Evolutionary conservation across 2,797 vertebrate species (phyloP).

Genomic region (Phyllotis vaccarum): DNA sequence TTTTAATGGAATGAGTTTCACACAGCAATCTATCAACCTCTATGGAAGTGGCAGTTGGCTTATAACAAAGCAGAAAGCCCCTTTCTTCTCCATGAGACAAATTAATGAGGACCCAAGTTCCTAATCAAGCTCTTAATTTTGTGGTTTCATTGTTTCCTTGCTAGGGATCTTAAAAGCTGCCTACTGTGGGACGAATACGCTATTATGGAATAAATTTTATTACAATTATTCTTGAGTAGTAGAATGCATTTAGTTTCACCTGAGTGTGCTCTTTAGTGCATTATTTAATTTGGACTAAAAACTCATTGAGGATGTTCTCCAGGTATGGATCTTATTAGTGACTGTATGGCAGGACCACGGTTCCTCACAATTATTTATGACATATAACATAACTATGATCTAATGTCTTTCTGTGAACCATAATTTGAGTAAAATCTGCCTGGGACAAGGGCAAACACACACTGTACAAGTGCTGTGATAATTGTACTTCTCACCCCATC

Average conservation of each 20-base stretch:
- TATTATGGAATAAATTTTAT: slow-evolving; percentile 1
- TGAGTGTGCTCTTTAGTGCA: background rate
- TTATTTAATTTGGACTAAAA: slow-evolving; percentile 42
- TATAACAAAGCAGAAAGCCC: slow-evolving; percentile 38
- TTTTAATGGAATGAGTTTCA: slow-evolving; percentile 36
- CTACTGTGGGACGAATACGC: background rate
- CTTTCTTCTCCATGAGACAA: background rate
- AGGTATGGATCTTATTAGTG: slow-evolving; percentile 43
- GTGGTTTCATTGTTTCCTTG: background rate
- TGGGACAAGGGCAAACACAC: background rate
- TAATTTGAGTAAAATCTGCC: slow-evolving; percentile 32
- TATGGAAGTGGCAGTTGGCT: slow-evolving; percentile 1
- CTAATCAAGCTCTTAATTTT: slow-evolving; percentile 38
- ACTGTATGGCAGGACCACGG: background rate
- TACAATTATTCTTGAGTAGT: background rate
- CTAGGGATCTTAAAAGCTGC: background rate
- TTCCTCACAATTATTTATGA: slow-evolving; percentile 36
- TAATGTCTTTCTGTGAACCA: slow-evolving; percentile 42
- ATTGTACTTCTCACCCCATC: background rate
- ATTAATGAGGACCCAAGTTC: slow-evolving; percentile 22
- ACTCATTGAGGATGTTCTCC: background rate
- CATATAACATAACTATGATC: background rate
- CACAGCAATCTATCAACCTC: background rate
- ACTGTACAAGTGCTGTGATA: background rate
- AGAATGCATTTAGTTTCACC: slow-evolving; percentile 19